Evolutionary conservation across 2,888 invertebrate species (phyloP).

Genomic region (Andrena bicolor): DNA sequence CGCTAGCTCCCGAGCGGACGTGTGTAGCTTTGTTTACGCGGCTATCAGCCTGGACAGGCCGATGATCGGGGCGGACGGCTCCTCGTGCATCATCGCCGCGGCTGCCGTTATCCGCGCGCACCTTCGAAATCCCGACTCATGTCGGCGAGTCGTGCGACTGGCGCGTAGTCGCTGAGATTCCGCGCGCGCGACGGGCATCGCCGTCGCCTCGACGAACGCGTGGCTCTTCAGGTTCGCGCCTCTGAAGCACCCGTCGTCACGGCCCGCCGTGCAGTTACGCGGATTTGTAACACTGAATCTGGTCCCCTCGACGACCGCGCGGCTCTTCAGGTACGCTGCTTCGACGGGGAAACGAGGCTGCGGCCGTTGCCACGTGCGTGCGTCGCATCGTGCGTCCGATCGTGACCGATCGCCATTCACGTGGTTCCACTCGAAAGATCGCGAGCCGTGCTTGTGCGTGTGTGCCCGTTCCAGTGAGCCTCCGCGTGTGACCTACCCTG

Average conservation of each 20-base stretch:
- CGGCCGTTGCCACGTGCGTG: slow-evolving; percentile 3
- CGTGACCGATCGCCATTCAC: slow-evolving; percentile 3
- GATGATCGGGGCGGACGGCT: slow-evolving; percentile 59
- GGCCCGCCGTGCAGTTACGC: too few species aligned
- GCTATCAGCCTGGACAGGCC: slow-evolving; percentile 35
- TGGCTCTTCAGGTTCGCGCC: slow-evolving; percentile 9
- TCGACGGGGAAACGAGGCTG: slow-evolving; percentile 24
- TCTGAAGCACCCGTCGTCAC: too few species aligned
- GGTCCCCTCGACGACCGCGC: too few species aligned
- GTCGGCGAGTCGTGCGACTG: slow-evolving; percentile 52
- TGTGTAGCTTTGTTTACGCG: slow-evolving; percentile 56
- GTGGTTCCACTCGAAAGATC: slow-evolving; percentile 21
- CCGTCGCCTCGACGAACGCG: slow-evolving; percentile 27
- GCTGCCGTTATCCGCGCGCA: slow-evolving; percentile 48
- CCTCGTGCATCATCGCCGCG: slow-evolving; percentile 29
- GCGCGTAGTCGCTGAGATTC: slow-evolving; percentile 65
- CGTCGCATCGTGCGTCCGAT: neutral
- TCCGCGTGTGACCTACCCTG: slow-evolving; percentile 12
- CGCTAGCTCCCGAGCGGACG: slow-evolving; percentile 4
- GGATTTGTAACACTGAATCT: too few species aligned
- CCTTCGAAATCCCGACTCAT: slow-evolving; percentile 65
- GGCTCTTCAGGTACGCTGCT: slow-evolving; percentile 1
- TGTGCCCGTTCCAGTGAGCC: slow-evolving; percentile 3
- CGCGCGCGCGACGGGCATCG: slow-evolving; percentile 66
- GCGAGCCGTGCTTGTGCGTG: neutral